A percentile compares a stretch with the other conserved stretches of the same genome.
Evolutionary conservation across 2,888 invertebrate genomes (phyloP).

Genomic region (Dicyrtomina minuta): DNA sequence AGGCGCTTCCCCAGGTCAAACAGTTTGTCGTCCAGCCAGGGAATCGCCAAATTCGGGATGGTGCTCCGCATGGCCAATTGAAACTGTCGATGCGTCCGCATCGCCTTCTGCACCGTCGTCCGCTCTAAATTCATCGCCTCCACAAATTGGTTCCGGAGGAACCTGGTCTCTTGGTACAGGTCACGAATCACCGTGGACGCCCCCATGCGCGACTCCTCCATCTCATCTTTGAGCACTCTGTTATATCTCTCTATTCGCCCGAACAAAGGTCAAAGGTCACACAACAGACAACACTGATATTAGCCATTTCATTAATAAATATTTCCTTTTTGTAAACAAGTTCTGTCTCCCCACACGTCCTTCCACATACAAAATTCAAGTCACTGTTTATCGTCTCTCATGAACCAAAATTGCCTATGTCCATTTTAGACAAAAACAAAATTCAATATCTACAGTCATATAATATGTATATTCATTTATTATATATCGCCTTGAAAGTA

Average conservation of each 20-base stretch:
- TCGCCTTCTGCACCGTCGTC: conserved; percentile 50
- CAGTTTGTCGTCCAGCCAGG: conserved; percentile 52
- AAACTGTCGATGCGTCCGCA: conserved; percentile 49
- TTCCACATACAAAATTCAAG: too few relatives aligned
- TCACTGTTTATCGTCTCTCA: too few relatives aligned
- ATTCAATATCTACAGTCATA: too few relatives aligned
- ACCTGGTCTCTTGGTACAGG: conserved; percentile 41
- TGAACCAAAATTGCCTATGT: too few relatives aligned
- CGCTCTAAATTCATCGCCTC: conserved; percentile 48
- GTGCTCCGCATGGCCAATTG: conserved; percentile 52
- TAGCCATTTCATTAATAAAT: too few relatives aligned
- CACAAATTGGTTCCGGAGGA: conserved; percentile 41
- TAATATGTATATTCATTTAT: too few relatives aligned
- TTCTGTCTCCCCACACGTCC: too few relatives aligned
- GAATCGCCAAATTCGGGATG: too few relatives aligned
- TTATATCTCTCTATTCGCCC: conserved; percentile 45
- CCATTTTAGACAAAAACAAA: too few relatives aligned
- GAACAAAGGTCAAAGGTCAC: neutral
- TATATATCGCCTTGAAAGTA: too few relatives aligned
- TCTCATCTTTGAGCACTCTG: conserved; percentile 47
- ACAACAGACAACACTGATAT: too few relatives aligned
- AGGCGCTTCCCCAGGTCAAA: conserved; percentile 50
- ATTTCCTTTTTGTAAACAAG: too few relatives aligned
- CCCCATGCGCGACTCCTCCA: conserved; percentile 43
- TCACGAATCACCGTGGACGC: conserved; percentile 41